phyloP scores from a whole-genome alignment of 1,140 invertebrate species.

The Drosophila prosaltans region DNA sequence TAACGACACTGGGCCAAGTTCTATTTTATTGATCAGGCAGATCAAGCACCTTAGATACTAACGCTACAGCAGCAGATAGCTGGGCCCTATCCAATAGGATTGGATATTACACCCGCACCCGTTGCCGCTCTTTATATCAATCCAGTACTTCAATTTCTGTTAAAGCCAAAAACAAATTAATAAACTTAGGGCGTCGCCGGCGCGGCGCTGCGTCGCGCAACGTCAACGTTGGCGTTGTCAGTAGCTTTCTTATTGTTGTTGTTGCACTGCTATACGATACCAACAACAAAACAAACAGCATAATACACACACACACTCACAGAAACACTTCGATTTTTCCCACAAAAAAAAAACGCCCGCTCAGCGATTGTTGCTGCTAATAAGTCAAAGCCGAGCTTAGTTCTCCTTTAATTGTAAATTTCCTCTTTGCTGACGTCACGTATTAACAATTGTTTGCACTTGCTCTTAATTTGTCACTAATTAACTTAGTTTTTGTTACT shows the following conservation, averaged over 20 bases:
- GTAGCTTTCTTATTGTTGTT: slow-evolving; percentile 30
- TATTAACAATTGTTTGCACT: slow-evolving; percentile 59
- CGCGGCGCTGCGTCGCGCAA: slow-evolving; percentile 25
- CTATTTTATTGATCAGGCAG: slow-evolving; percentile 41
- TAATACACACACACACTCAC: slow-evolving; percentile 38
- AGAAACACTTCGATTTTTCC: slow-evolving; percentile 64
- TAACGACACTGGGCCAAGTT: slow-evolving; percentile 41
- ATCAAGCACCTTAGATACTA: slow-evolving; percentile 20
- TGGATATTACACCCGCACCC: slow-evolving; percentile 23
- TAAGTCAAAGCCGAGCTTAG: slow-evolving; percentile 19
- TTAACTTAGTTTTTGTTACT: slow-evolving; percentile 64
- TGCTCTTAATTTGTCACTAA: slow-evolving; percentile 42
- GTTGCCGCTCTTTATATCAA: slow-evolving; percentile 11
- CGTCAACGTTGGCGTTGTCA: slow-evolving; percentile 12
- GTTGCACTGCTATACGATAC: slow-evolving; percentile 35
- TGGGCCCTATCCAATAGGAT: slow-evolving; percentile 56
- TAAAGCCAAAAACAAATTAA: slow-evolving; percentile 60
- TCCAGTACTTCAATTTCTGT: slow-evolving; percentile 21
- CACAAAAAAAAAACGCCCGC: slow-evolving; percentile 71
- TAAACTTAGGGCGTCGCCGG: slow-evolving; percentile 71
- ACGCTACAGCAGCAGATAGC: slow-evolving; percentile 21
- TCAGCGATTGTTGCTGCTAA: slow-evolving; percentile 48
- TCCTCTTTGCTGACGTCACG: slow-evolving; percentile 19
- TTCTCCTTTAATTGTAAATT: not conserved
- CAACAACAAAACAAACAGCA: slow-evolving; percentile 71